phyloP scores from a whole-genome alignment of 2,113 vertebrate species.

The Rissa tridactyla region DNA sequence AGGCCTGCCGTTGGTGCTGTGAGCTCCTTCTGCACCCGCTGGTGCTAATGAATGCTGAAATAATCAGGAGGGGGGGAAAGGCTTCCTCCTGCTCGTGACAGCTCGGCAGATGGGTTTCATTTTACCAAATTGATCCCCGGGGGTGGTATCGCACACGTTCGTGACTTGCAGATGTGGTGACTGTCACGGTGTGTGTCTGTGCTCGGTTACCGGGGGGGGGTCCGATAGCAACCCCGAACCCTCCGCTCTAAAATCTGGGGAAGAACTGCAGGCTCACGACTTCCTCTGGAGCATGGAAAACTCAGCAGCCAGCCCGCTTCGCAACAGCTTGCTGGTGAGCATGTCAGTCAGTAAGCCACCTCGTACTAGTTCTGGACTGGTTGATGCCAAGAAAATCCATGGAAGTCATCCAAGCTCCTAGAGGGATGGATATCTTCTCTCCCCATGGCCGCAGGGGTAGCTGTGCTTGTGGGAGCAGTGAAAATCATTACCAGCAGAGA shows the following conservation, averaged over 20 bases:
- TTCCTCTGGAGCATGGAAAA: background rate
- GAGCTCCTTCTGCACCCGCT: background rate
- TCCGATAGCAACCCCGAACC: background rate
- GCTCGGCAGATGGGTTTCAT: background rate
- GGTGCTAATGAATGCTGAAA: background rate
- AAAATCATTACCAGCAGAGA: background rate
- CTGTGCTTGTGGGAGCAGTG: background rate
- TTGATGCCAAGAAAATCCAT: background rate
- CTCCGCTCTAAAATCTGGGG: background rate
- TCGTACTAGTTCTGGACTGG: background rate
- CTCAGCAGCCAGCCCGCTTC: background rate
- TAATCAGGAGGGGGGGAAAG: background rate
- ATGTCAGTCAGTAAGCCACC: background rate
- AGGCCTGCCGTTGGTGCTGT: background rate
- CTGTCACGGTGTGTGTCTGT: background rate
- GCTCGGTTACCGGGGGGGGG: rapidly evolving
- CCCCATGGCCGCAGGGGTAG: background rate
- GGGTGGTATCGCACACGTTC: background rate
- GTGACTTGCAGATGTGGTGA: constrained; percentile 18
- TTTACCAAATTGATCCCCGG: background rate
- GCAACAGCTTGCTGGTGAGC: background rate
- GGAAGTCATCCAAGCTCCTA: constrained; percentile 12
- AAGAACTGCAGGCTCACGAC: background rate
- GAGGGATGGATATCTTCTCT: background rate
- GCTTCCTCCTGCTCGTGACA: background rate